Base-by-base conservation (phyloP, 1,140 invertebrate genomes). In the Drosophila burlai region DNA sequence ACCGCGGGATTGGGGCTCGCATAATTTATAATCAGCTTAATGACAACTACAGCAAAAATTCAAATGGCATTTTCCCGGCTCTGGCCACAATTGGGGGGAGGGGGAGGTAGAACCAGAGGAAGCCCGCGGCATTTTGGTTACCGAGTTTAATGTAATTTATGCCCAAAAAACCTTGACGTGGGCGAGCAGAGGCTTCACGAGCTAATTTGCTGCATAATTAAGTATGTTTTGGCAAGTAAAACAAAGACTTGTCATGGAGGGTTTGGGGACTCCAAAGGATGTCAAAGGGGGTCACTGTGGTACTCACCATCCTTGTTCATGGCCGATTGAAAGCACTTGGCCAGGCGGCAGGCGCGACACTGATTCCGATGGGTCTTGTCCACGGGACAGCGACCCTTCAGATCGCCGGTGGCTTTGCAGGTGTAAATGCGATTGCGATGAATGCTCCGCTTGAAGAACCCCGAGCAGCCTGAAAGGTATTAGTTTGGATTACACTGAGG, bases 231-330 rank as follows among this genome's bases (percentile, higher is more conserved):
- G 57, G 52, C 67, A 82, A 84, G 73, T 73, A 80, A 80, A 91
- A 91, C 83, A 91, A 84, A 76, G 76, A 58, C 81, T 89, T 89
- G 72, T 58, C 50, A 74, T 24, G 49, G 21, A 1, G 45, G 45
- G n/a, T 2, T 10, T 4, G 45, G 45, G n/a, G 2, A 16, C 6
- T 38, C 2, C 7, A 11, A 26, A 24, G 15, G 18, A 54, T 13
- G 40, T n/a, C 24, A 24, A 34, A 26, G 31, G 31, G 50, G 24
- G 31, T 18, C 29, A 52, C 11, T 10, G 18, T 26, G 5, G 4
- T 65, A 95, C 97, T 97, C 94, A 99, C 98, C 98, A 94, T 99
- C 98, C 95, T 99, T 99, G 93, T 99, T 99, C 98, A 99, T 99
- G 76, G 97, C 97, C 45, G 98, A 98, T 93, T 98, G 97, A 92